Conservation (phyloP, 2,888 invertebrate genomes). For the Fragum fragum region DNA sequence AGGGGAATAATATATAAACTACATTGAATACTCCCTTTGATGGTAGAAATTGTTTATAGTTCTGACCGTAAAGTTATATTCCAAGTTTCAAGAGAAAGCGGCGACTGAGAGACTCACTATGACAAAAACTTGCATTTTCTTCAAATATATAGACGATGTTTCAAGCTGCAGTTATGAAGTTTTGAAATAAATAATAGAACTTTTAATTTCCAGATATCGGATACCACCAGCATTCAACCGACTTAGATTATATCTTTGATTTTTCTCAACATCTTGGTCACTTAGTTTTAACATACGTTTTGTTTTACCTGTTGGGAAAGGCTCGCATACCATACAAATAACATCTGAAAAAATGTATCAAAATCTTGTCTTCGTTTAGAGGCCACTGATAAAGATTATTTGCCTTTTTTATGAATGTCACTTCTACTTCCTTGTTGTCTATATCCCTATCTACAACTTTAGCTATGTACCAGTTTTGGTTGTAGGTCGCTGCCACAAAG, state of each 20-base stretch:
- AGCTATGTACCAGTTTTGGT: constrained; percentile 15
- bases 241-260: not conserved
- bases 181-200: not conserved
- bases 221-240: not conserved
- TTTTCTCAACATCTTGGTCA: not conserved
- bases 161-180: not conserved
- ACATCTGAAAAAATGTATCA: constrained; percentile 14
- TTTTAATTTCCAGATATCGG: not conserved
- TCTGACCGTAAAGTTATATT: too few relatives aligned
- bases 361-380: constrained; percentile 29
- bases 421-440: constrained; percentile 27
- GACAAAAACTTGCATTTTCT: too few relatives aligned
- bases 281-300: constrained; percentile 27
- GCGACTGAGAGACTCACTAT: too few relatives aligned
- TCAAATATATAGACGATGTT: too few relatives aligned
- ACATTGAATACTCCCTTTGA: too few relatives aligned
- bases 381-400: constrained; percentile 42
- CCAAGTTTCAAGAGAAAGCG: too few relatives aligned
- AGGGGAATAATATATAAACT: too few relatives aligned
- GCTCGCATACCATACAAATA: not conserved
- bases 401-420: constrained; percentile 36
- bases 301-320: constrained; percentile 24
- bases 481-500: constrained; percentile 21
- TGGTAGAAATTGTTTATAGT: too few relatives aligned
- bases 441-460: constrained; percentile 4